Conservation (phyloP, 2,113 vertebrate genomes). For the Eonycteris spelaea region DNA sequence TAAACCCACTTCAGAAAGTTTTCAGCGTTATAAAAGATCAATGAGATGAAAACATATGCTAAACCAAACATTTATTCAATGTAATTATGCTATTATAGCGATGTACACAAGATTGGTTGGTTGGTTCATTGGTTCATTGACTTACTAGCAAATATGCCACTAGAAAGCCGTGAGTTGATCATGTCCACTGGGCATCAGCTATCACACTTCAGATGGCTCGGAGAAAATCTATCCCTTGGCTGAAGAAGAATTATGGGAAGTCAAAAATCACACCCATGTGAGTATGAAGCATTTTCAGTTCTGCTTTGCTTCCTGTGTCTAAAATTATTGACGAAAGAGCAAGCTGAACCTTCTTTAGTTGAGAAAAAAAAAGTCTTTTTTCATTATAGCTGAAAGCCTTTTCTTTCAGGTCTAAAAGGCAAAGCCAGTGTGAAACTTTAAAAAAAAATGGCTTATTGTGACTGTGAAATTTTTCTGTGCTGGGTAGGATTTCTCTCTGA, state of each 20-base stretch:
- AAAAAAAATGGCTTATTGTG: not conserved
- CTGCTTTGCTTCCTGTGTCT: not conserved
- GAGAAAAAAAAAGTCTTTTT: not conserved
- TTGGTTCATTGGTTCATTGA: not conserved
- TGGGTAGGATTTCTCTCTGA: not conserved
- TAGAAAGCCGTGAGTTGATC: not conserved
- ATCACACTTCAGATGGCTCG: not conserved
- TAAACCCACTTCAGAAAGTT: not conserved
- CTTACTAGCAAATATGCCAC: not conserved
- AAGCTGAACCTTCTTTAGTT: not conserved
- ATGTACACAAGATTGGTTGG: not conserved
- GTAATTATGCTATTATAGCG: not conserved
- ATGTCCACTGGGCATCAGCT: not conserved
- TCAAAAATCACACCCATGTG: not conserved
- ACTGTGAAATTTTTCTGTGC: not conserved
- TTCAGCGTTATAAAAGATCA: not conserved
- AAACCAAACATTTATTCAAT: not conserved
- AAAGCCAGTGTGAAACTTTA: not conserved
- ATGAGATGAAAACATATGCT: not conserved
- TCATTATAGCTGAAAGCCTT: not conserved
- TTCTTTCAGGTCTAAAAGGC: accelerated
- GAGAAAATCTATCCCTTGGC: not conserved
- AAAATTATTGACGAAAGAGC: not conserved
- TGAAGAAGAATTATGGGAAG: not conserved
- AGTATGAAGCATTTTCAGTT: not conserved